Base-by-base conservation (phyloP, 2,113 vertebrate species). In the Turdus rufiventris region DNA sequence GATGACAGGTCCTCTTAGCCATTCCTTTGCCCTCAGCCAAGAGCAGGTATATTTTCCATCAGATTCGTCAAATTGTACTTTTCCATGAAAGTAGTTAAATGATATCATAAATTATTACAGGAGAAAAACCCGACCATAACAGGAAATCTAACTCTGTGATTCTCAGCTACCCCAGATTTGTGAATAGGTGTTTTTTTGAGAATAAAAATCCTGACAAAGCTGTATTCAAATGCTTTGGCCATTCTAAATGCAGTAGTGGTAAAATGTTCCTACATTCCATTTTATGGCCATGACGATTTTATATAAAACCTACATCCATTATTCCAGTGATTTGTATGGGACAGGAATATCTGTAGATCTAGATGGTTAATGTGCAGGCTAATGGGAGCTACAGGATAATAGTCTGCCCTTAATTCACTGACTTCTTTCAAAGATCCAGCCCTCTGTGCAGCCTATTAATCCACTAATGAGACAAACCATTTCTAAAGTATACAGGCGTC, bases 291-390 rank as follows among this genome's bases (percentile, higher is more conserved):
- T 26, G 10, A 40, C 6, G 24, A 76, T 85, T 91, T 94, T 91
- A 38, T 80, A 68, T 40, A 71, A 94, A 89, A 79, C 54, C 15
- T 76, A 24, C 51, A 67, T 17, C 50, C 28, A 77, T 77, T 88
- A 47, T 90, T 96, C 54, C 36, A 83, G 60, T 62, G 54, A 93
- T 85, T 79, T 89, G 42, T 66, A 47, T 42, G 38, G 34, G n/a
- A 87, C n/a, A 76, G 54, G 91, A 93, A 57, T 84, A 93, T 83
- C 85, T 80, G 78, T 63, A 93, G 71, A 89, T 80, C 56, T 90
- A n/a, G 40, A 36, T 73, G 33, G 36, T n/a, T 85, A 89, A 92
- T 66, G 50, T 79, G 33, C 74, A 80, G 63, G 26, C n/a, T 95
- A 94, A 95, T 88, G 63, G 54, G 38, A 93, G 29, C 43, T 79